These are phyloP conservation scores for Ecdyonurus torrentis DNA, from an alignment of 2,888 invertebrate genomes.

Conservation along the genomic window DNA sequence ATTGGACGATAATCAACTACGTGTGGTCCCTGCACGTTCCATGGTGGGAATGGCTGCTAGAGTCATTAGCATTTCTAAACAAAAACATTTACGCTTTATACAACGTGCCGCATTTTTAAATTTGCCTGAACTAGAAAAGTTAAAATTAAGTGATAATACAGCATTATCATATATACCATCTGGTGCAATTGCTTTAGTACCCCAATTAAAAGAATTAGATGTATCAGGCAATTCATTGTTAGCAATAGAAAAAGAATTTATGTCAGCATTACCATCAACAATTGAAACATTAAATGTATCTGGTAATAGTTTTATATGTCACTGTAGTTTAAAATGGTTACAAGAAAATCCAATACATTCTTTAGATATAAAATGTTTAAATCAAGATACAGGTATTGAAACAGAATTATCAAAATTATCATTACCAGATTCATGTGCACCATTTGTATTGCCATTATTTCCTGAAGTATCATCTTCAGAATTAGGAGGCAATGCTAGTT, in stretches of 20 bases:
- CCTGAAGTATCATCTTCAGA: conserved; percentile 11
- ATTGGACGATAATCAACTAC: conserved; percentile 15
- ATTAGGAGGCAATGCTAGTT: conserved; percentile 15
- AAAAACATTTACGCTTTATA: conserved; percentile 13
- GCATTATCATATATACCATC: conserved; percentile 15
- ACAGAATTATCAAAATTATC: conserved; percentile 7
- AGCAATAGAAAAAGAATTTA: conserved; percentile 14
- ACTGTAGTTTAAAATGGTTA: conserved; percentile 17
- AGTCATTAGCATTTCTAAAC: conserved; percentile 13
- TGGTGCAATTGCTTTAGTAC: conserved; percentile 13
- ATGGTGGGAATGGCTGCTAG: conserved; percentile 13
- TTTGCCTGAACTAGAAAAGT: conserved; percentile 13
- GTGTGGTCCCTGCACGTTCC: conserved; percentile 12
- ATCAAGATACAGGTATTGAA: conserved; percentile 7
- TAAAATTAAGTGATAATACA: conserved; percentile 14
- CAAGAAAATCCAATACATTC: conserved; percentile 10
- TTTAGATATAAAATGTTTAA: background rate
- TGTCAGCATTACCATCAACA: conserved; percentile 7
- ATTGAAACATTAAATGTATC: conserved; percentile 12
- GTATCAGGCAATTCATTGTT: conserved; percentile 15
- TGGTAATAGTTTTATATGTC: conserved; percentile 17
- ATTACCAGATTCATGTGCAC: conserved; percentile 13
- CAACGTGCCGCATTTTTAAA: conserved; percentile 13
- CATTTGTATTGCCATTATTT: conserved; percentile 17
- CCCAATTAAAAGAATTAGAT: conserved; percentile 13